Conservation (phyloP, 92 coral and sea anemone genomes). For the Micromussa lordhowensis region DNA sequence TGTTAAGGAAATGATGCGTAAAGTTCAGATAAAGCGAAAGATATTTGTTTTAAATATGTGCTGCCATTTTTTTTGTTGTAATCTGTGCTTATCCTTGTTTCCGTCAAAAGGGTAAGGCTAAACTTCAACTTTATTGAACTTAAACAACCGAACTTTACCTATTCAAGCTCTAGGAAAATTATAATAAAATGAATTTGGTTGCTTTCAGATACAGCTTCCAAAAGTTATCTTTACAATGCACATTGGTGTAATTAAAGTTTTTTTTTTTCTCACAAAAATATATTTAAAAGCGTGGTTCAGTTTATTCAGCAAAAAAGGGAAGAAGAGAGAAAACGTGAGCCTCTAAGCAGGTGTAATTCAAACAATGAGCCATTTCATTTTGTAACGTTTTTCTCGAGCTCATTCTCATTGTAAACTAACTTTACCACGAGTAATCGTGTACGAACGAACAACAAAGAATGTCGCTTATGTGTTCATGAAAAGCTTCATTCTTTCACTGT, state of each 20-base stretch:
- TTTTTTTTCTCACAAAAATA: background rate
- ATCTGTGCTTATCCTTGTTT: constrained; percentile 7
- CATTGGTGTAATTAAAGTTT: background rate
- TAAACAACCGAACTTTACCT: background rate
- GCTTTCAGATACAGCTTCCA: background rate
- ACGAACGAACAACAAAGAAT: background rate
- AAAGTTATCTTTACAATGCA: background rate
- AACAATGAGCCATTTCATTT: constrained; percentile 41
- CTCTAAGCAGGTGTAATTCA: constrained; percentile 34
- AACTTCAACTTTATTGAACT: background rate
- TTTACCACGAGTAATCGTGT: background rate
- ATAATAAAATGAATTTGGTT: background rate
- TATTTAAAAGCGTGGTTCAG: constrained; percentile 6
- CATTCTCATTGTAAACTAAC: constrained; percentile 5
- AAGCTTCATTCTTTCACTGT: constrained; percentile 42
- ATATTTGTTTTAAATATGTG: background rate
- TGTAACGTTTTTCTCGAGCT: constrained; percentile 19
- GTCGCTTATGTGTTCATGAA: background rate
- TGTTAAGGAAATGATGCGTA: background rate
- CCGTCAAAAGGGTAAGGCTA: background rate
- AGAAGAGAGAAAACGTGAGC: background rate
- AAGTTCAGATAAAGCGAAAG: background rate
- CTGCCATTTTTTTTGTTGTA: background rate
- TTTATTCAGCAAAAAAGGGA: background rate
- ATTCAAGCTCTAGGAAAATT: background rate